phyloP scores from a whole-genome alignment of 2,888 invertebrate species.

The Muscina levida region DNA sequence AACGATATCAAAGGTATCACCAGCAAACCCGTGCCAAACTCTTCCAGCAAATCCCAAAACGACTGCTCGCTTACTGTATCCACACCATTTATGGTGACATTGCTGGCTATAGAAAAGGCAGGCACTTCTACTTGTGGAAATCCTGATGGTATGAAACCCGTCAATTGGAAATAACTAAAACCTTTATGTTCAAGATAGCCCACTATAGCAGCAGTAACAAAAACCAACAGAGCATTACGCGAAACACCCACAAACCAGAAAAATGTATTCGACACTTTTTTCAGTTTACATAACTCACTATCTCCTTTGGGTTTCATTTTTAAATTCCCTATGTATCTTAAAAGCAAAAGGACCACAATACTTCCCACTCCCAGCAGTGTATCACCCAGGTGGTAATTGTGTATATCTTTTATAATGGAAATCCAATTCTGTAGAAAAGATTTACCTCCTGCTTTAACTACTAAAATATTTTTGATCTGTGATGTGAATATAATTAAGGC shows the following conservation, averaged over 20 bases:
- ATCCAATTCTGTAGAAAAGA: conserved; percentile 91
- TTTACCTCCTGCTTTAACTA: conserved; percentile 85
- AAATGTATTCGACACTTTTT: conserved; percentile 83
- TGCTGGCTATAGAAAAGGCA: conserved; percentile 82
- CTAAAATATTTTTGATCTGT: conserved; percentile 91
- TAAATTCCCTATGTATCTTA: conserved; percentile 87
- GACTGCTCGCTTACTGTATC: conserved; percentile 60
- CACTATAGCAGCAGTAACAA: conserved; percentile 84
- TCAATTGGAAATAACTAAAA: conserved; percentile 81
- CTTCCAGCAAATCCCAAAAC: conserved; percentile 86
- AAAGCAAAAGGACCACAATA: conserved; percentile 86
- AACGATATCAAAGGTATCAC: conserved; percentile 92
- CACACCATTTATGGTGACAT: conserved; percentile 59
- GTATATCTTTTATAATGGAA: conserved; percentile 85
- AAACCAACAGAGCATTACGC: conserved; percentile 90
- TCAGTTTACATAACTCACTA: conserved; percentile 77
- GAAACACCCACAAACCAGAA: conserved; percentile 89
- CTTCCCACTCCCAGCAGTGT: conserved; percentile 87
- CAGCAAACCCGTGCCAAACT: conserved; percentile 89
- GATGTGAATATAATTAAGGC: conserved; percentile 93
- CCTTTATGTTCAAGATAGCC: conserved; percentile 83
- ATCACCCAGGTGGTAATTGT: conserved; percentile 85
- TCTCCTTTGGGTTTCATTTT: conserved; percentile 82
- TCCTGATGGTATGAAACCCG: conserved; percentile 86
- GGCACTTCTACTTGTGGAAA: conserved; percentile 85